Percentiles rank a stretch among this genome's conserved stretches.
Evolutionary conservation across 2,888 invertebrate species (phyloP).

Genomic region (Apotomis capreana): DNA sequence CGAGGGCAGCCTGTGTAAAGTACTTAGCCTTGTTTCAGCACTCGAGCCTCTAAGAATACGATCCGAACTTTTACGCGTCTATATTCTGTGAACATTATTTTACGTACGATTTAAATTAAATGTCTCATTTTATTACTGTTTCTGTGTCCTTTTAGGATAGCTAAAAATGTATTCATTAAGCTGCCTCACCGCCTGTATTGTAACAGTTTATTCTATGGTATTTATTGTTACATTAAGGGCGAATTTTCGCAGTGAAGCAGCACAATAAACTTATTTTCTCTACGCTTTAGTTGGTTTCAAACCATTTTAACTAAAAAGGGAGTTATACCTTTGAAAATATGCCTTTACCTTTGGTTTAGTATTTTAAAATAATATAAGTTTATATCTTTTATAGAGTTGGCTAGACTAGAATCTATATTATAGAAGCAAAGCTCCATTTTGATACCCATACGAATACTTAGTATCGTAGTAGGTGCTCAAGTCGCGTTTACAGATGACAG

Average conservation of each 20-base stretch:
- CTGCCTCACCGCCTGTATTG: no score
- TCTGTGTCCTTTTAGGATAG: background rate
- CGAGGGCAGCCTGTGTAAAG: background rate
- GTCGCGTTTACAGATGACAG: background rate
- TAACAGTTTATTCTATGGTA: no score
- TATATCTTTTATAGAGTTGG: background rate
- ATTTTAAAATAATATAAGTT: constrained; percentile 1
- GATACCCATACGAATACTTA: background rate
- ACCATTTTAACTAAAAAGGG: background rate
- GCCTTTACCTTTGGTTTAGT: no score
- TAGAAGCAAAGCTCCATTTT: background rate
- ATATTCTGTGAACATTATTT: background rate
- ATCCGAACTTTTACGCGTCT: background rate
- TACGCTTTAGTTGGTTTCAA: background rate
- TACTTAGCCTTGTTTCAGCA: background rate
- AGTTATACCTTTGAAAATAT: background rate
- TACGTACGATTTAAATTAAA: background rate
- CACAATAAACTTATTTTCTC: no score
- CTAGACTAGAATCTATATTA: background rate
- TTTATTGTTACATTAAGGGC: no score
- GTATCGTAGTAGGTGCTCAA: constrained; percentile 14
- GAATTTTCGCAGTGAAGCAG: no score
- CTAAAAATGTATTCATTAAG: no score
- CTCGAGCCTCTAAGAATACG: background rate
- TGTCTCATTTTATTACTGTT: background rate